phyloP scores from a whole-genome alignment of 2,797 vertebrate genomes.

The Chelon auratus region DNA sequence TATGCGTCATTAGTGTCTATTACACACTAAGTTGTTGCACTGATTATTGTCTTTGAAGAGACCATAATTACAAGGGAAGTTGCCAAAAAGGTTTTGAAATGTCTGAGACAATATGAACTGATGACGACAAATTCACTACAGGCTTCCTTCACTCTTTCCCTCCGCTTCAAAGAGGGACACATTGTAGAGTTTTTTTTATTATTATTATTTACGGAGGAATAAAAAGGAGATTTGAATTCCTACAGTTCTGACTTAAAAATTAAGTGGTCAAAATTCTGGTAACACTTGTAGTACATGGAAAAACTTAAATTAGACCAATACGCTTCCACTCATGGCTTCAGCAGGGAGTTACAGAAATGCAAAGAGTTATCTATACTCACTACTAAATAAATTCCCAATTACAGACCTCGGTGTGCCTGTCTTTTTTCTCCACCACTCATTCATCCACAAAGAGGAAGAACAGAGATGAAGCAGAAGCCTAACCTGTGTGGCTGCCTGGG shows the following conservation, averaged over 20 bases:
- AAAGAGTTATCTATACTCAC: background rate
- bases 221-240: conserved; percentile 5
- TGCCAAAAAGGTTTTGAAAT: conserved; percentile 64
- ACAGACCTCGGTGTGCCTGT: background rate
- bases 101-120: conserved; percentile 69
- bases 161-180: background rate
- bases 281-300: too few relatives aligned
- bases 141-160: too few relatives aligned
- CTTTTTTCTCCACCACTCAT: conserved; percentile 6
- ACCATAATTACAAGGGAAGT: conserved; percentile 73
- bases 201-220: background rate
- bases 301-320: too few relatives aligned
- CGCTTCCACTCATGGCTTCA: too few relatives aligned
- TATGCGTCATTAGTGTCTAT: conserved; percentile 76
- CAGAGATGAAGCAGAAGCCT: conserved; percentile 32
- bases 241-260: background rate
- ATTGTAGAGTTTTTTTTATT: background rate
- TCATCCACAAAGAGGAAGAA: conserved; percentile 18
- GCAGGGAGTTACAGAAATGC: conserved; percentile 2
- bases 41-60: conserved; percentile 72
- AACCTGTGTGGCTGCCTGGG: conserved; percentile 60
- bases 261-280: too few relatives aligned
- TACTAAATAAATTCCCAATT: background rate
- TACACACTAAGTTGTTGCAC: conserved; percentile 66
- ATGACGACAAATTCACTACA: conserved; percentile 15